Percentiles rank a stretch among this genome's conserved stretches.
Evolutionary conservation across 92 coral and sea anemone genomes (phyloP).

Genomic region (Blastomussa wellsi): DNA sequence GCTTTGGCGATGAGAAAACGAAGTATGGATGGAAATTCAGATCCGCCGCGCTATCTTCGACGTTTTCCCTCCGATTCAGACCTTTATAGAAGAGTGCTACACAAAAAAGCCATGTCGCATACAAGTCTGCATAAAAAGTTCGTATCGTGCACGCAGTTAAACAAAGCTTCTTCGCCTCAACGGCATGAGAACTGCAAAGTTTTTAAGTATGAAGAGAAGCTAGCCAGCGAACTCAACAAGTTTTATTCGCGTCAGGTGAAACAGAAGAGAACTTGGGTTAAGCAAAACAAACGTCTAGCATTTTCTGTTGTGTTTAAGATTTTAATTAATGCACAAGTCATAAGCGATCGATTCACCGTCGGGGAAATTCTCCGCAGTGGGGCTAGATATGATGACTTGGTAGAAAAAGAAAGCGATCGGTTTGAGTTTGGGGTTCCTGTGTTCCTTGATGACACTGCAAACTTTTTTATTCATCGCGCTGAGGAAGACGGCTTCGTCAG

Average conservation of each 20-base stretch:
- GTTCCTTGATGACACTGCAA: constrained; percentile 51
- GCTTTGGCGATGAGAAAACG: not conserved
- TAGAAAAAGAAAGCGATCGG: constrained; percentile 65
- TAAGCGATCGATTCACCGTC: constrained; percentile 69
- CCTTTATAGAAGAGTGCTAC: constrained; percentile 31
- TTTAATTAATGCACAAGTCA: constrained; percentile 65
- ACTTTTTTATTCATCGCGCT: constrained; percentile 62
- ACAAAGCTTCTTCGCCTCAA: constrained; percentile 9
- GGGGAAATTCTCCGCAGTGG: constrained; percentile 57
- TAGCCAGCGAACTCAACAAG: constrained; percentile 62
- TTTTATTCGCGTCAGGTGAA: constrained; percentile 65
- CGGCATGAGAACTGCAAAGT: constrained; percentile 32
- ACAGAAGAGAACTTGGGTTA: constrained; percentile 33
- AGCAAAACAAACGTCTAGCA: constrained; percentile 67
- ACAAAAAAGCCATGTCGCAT: constrained; percentile 35
- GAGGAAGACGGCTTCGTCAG: constrained; percentile 84
- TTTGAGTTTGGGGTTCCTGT: constrained; percentile 86
- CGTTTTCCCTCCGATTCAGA: constrained; percentile 47
- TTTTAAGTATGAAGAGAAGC: constrained; percentile 53
- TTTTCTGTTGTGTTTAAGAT: constrained; percentile 73
- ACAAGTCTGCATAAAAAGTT: constrained; percentile 26
- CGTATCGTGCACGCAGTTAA: constrained; percentile 46
- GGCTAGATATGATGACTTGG: constrained; percentile 54
- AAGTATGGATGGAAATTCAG: not conserved
- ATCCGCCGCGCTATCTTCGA: not conserved